Conservation (phyloP, 92 coral and sea anemone species). For the Hydrozoanthus gracilis region DNA sequence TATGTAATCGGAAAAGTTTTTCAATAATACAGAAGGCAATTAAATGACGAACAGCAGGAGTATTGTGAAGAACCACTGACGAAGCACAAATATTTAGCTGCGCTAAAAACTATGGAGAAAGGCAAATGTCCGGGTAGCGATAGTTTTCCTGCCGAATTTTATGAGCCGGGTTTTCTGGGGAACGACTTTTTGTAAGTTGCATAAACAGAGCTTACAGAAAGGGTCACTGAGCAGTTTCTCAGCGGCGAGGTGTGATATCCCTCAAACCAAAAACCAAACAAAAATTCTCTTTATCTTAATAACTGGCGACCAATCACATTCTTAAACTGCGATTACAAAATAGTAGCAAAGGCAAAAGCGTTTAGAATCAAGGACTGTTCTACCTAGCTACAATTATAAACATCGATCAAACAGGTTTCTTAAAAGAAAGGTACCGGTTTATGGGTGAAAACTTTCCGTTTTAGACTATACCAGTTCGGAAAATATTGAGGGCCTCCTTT, state of each 20-base stretch:
- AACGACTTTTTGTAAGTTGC: conserved; percentile 4
- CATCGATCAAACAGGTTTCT: neutral
- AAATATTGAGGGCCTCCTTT: neutral
- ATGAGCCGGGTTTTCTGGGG: conserved; percentile 39
- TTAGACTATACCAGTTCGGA: neutral
- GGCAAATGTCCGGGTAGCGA: conserved; percentile 52
- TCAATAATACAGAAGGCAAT: neutral
- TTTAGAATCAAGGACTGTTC: neutral
- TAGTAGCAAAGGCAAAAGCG: conserved; percentile 10
- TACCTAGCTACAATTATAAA: neutral
- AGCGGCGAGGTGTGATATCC: conserved; percentile 32
- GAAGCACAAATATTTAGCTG: conserved; percentile 9
- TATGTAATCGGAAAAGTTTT: neutral
- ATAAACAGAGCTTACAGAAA: conserved; percentile 33
- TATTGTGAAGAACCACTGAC: neutral
- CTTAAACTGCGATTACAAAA: conserved; percentile 41
- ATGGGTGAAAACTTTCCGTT: neutral
- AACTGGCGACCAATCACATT: conserved; percentile 47
- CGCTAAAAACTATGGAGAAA: conserved; percentile 9
- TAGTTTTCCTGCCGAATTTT: conserved; percentile 38
- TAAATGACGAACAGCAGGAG: neutral
- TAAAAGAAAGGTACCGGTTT: conserved; percentile 4
- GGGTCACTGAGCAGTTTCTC: conserved; percentile 43
- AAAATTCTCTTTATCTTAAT: conserved; percentile 16
- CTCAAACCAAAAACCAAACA: conserved; percentile 21